Base-by-base conservation (phyloP, 2,797 vertebrate genomes). In the Aythya fuligula region DNA sequence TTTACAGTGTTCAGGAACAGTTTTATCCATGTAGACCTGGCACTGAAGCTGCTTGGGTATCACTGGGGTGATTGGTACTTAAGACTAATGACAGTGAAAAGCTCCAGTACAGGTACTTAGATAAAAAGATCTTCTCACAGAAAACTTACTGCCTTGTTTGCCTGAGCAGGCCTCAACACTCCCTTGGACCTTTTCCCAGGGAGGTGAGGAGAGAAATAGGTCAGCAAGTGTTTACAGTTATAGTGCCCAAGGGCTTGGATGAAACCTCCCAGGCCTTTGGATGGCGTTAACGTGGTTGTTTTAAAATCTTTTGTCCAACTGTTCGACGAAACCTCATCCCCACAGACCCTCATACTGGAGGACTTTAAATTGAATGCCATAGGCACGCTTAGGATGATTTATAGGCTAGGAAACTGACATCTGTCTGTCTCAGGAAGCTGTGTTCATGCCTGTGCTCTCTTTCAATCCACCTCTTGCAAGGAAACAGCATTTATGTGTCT, bases 141-240 rank as follows among this genome's bases (percentile, higher is more conserved):
- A 34, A 73, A 32, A 89, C 9, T 3, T n/a, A 43, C 15, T 34
- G 69, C 25, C 57, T 71, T 1, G 0, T 80, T 56, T 74, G 72
- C 36, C 43, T 74, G 34, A 77, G 39, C 69, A 71, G 78, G 7
- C 30, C 79, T 66, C 75, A 91, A 69, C 39, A 16, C 19, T 58
- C 43, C 70, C 39, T 61, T 93, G 73, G 84, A 89, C 81, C 41
- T n/a, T 56, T 36, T 64, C 91, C 71, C 74, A 87, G 74, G 67
- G n/a, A 76, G 93, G 30, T 18, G 8, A 89, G 51, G 47, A 76
- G 36, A 92, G 51, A 95, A 95, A 85, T 7, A 79, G 91, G 87
- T 92, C 89, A 94, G 71, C 67, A 87, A 76, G 70, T 28, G 49
- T 76, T 90, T 32, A 84, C 36, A 36, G 51, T 62, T 78, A 58